phyloP scores from a whole-genome alignment of 2,113 vertebrate species.

The Cynocephalus volans region DNA sequence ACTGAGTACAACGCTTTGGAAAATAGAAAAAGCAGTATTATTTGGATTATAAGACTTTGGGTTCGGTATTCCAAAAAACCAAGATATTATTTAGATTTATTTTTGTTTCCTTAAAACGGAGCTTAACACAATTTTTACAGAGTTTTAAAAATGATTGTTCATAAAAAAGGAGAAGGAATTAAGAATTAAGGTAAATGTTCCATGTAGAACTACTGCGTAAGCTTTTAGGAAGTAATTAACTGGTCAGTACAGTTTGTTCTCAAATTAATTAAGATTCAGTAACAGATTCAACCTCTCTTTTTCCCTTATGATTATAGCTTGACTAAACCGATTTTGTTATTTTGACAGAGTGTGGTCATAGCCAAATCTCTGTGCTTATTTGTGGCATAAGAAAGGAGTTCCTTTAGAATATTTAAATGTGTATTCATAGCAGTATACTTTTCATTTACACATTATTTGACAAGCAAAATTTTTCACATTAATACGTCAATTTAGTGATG shows the following conservation, averaged over 20 bases:
- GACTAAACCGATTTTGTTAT: conserved; percentile 13
- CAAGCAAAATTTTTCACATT: not conserved
- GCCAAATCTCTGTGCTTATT: not conserved
- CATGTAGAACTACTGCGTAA: not conserved
- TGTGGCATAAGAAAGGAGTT: not conserved
- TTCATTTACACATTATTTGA: not conserved
- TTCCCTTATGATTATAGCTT: not conserved
- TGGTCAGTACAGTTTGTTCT: not conserved
- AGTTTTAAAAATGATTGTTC: not conserved
- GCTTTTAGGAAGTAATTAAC: conserved; percentile 36
- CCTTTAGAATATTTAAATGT: not conserved
- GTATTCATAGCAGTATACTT: not conserved
- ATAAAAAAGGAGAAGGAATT: not conserved
- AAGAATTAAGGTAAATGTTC: not conserved
- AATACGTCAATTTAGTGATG: not conserved
- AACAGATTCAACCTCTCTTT: not conserved
- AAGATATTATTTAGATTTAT: conserved; percentile 31
- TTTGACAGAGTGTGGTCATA: not conserved
- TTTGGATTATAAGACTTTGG: not conserved
- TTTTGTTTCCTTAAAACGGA: conserved; percentile 47
- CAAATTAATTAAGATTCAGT: conserved; percentile 12
- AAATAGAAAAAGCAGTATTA: not conserved
- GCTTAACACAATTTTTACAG: not conserved
- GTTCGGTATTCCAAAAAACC: not conserved
- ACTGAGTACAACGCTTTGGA: not conserved